Evolutionary conservation across 1,140 invertebrate genomes (phyloP), one percentile per base, ranked within the genome.

Genomic region (Drosophila punjabiensis): DNA sequence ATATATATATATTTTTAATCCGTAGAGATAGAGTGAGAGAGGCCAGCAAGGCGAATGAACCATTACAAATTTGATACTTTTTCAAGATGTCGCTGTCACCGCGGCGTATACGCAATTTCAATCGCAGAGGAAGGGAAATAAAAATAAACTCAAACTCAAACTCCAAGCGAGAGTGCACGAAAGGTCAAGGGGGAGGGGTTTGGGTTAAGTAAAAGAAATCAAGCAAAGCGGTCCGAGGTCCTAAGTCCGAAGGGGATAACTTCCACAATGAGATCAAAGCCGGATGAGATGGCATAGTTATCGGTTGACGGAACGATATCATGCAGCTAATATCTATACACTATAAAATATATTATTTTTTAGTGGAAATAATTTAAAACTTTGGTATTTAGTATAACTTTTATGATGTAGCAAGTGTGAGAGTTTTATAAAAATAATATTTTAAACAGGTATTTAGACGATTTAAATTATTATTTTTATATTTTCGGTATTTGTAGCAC

Each of bases 11-110:
- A 45, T 43, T 66, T 67, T 32, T 58, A 58, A 58, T 39, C 55
- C 55, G 20, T 20, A 24, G 55, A 24, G 55, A 24, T 37, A n/a
- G 7, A 56, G 32, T 8, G 50, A 32, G 50, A 32, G 13, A 37
- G 33, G 53, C 14, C 53, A 56, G 53, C 33, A 20, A 3, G 53
- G 33, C 33, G 62, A 68, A 30, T 28, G 45, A 68, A 64, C 35
- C 67, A 67, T 64, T 39, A 47, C 58, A 78, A 81, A 89, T 68
- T 87, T 71, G 87, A 90, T 90, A 90, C 83, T 91, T 90, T 87
- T 76, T 62, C 68, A 83, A 90, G 76, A 56, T 68, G 53, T 41
- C 35, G 24, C 60, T 55, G 37, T 43, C 78, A 52, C 47, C 64
- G 76, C 61, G 14, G 43, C 81, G 76, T 66, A 67, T 82, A 61